A percentile compares a stretch with the other conserved stretches of the same genome.
phyloP scores from a whole-genome alignment of 2,113 vertebrate species.

The Archilochus colubris region DNA sequence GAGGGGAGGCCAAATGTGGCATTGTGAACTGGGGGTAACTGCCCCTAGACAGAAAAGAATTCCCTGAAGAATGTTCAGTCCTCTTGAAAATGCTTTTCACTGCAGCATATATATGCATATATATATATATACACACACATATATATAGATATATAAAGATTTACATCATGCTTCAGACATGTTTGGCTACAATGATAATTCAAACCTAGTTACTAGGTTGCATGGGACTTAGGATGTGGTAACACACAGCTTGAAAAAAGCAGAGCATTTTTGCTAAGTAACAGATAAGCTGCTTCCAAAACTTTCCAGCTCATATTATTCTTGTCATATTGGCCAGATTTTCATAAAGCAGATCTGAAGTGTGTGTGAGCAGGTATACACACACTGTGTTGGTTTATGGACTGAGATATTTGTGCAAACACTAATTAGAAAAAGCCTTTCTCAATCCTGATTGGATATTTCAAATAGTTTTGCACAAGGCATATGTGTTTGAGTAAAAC shows the following conservation, averaged over 20 bases:
- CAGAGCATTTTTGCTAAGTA: not conserved
- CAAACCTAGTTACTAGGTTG: not conserved
- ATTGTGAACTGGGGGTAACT: not conserved
- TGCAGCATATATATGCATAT: not conserved
- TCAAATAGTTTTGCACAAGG: not conserved
- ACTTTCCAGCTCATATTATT: not conserved
- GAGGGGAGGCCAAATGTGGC: not conserved
- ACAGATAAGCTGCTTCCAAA: not conserved
- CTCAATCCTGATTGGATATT: not conserved
- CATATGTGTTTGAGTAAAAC: not conserved
- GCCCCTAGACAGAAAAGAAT: not conserved
- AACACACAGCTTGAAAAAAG: not conserved
- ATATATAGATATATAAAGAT: not conserved
- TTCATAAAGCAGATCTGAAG: not conserved
- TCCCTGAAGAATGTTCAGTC: not conserved
- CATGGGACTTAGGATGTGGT: not conserved
- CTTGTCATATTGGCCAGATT: not conserved
- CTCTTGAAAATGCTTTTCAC: not conserved
- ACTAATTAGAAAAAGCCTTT: not conserved
- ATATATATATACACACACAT: too few species aligned
- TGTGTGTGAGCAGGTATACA: not conserved
- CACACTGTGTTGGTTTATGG: not conserved
- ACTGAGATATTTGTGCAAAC: not conserved
- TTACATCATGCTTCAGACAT: fast-evolving
- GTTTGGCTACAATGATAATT: not conserved